phyloP scores from a whole-genome alignment of 1,140 invertebrate genomes.

The Potamilus streckersoni region DNA sequence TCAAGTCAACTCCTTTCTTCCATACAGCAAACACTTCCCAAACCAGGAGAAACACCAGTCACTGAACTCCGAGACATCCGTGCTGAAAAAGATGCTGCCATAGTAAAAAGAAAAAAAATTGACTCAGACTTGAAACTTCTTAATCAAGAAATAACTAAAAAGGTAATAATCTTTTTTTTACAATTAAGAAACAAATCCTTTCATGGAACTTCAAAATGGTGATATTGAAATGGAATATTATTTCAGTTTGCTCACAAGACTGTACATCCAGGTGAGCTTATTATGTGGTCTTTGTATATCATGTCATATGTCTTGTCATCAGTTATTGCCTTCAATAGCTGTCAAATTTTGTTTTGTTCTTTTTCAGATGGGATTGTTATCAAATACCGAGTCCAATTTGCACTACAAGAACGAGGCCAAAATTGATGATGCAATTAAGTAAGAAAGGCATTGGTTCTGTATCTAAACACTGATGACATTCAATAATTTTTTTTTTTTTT shows the following conservation, averaged over 20 bases:
- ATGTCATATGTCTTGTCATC: no score
- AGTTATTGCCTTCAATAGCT: no score
- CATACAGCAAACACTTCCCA: neutral
- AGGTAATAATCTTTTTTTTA: constrained; percentile 33
- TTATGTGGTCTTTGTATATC: no score
- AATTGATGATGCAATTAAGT: constrained; percentile 61
- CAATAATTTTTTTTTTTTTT: no score
- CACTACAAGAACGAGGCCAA: constrained; percentile 58
- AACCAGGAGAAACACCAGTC: constrained; percentile 4
- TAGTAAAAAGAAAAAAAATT: constrained; percentile 55
- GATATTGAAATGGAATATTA: no score
- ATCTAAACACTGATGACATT: no score
- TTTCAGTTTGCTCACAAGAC: no score
- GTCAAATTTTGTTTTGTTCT: neutral
- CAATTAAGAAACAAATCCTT: no score
- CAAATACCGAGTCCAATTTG: constrained; percentile 50
- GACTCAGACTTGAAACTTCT: constrained; percentile 51
- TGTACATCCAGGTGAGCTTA: no score
- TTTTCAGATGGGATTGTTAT: constrained; percentile 49
- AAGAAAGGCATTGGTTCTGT: neutral
- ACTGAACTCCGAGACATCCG: constrained; percentile 33
- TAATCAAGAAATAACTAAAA: constrained; percentile 57
- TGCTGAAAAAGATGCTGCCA: constrained; percentile 48
- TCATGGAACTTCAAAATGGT: no score
- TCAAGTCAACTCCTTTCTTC: neutral